Conservation (phyloP, 2,888 invertebrate genomes). For the Lochmaea capreae region DNA sequence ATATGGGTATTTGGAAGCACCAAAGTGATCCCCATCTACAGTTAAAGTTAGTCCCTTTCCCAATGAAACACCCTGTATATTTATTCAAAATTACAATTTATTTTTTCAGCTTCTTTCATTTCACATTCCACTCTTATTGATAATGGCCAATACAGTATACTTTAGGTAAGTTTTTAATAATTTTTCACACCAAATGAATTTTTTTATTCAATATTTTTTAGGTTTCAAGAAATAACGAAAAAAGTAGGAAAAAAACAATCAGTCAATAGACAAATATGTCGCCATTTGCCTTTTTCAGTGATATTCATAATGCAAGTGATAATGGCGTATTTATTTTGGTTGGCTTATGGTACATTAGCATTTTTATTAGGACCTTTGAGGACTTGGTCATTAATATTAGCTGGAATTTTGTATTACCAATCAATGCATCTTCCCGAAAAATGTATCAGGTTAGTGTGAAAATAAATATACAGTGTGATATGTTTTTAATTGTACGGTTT, state of each 20-base stretch:
- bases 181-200: not conserved
- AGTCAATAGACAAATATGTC: slow-evolving; percentile 49
- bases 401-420: slow-evolving; percentile 76
- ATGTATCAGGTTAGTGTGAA: slow-evolving; percentile 70
- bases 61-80: too few relatives aligned
- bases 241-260: slow-evolving; percentile 53
- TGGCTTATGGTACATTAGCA: slow-evolving; percentile 83
- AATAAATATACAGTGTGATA: not conserved
- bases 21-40: too few relatives aligned
- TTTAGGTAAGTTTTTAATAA: slow-evolving; percentile 63
- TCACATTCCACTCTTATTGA: slow-evolving; percentile 80
- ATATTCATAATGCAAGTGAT: slow-evolving; percentile 72
- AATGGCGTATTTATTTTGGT: slow-evolving; percentile 82
- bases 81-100: slow-evolving; percentile 23
- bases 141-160: slow-evolving; percentile 77
- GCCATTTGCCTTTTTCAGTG: slow-evolving; percentile 69
- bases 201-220: slow-evolving; percentile 35
- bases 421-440: slow-evolving; percentile 72
- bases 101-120: slow-evolving; percentile 77
- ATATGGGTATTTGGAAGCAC: too few relatives aligned
- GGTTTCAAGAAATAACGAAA: slow-evolving; percentile 57
- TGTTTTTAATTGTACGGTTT: slow-evolving; percentile 6
- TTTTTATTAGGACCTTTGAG: slow-evolving; percentile 82
- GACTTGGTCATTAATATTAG: slow-evolving; percentile 82
- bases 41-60: too few relatives aligned